Evolutionary conservation across 1,140 invertebrate genomes (phyloP).

Genomic region (Leucophenga varia): DNA sequence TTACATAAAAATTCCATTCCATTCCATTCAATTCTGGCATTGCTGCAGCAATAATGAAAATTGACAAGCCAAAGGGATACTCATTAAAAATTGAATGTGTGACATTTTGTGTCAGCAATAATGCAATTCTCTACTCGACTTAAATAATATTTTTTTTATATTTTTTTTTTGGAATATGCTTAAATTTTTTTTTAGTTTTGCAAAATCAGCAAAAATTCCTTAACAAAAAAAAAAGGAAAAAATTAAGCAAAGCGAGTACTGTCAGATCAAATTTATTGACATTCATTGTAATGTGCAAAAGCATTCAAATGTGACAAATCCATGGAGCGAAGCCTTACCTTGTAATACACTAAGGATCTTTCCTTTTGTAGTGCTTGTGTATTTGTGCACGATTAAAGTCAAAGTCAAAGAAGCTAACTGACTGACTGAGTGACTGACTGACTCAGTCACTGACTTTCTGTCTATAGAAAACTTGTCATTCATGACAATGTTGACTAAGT

Average conservation of each 20-base stretch:
- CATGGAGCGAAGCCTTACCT: slow-evolving; percentile 22
- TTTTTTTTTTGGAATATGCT: no score
- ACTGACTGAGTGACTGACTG: no score
- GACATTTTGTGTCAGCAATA: slow-evolving; percentile 43
- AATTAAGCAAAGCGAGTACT: no score
- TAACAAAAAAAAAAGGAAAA: background rate
- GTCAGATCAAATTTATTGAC: slow-evolving; percentile 54
- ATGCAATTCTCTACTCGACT: slow-evolving; percentile 34
- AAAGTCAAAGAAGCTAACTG: no score
- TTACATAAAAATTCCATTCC: no score
- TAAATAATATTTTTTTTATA: slow-evolving; percentile 15
- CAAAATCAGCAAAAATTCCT: slow-evolving; percentile 35
- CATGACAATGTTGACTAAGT: no score
- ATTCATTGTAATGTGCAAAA: slow-evolving; percentile 28
- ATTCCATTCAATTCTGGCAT: no score
- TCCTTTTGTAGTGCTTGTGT: slow-evolving; percentile 3
- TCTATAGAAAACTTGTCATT: no score
- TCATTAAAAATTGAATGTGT: slow-evolving; percentile 47
- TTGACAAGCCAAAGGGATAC: slow-evolving; percentile 1
- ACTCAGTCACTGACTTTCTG: no score
- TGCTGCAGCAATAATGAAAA: no score
- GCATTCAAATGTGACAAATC: slow-evolving; percentile 7
- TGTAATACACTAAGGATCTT: slow-evolving; percentile 23
- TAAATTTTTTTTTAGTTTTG: no score
- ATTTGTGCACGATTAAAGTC: slow-evolving; percentile 43